Conservation (phyloP, 2,113 vertebrate genomes). For the Kryptolebias marmoratus region DNA sequence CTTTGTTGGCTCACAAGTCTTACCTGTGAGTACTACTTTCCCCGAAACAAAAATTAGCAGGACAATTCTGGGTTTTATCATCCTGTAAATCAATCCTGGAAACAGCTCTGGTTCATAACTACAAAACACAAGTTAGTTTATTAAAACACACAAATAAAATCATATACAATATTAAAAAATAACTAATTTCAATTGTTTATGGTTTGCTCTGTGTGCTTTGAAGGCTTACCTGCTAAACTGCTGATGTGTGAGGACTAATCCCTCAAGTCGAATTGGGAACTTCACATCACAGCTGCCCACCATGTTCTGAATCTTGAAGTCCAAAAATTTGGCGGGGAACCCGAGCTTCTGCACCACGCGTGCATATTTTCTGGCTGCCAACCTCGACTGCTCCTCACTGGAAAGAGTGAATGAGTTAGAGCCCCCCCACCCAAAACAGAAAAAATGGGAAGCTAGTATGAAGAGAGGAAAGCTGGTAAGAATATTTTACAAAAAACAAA, state of each 20-base stretch:
- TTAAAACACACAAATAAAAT: background rate
- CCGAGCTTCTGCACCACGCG: conserved; percentile 98
- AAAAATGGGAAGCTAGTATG: background rate
- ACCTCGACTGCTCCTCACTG: conserved; percentile 95
- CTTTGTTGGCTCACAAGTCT: conserved; percentile 40
- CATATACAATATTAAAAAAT: background rate
- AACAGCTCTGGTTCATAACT: conserved; percentile 98
- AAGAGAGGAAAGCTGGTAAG: background rate
- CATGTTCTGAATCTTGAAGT: conserved; percentile 99
- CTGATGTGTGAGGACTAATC: conserved; percentile 96
- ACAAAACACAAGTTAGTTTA: conserved; percentile 34
- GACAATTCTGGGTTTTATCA: conserved; percentile 99
- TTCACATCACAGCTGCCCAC: conserved; percentile 99
- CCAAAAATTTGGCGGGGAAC: conserved; percentile 97
- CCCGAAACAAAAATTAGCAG: conserved; percentile 99
- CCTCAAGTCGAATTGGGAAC: conserved; percentile 96
- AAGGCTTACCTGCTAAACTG: conserved; percentile 94
- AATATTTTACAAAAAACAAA: background rate
- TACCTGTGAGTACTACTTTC: conserved; percentile 98
- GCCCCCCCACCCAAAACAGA: background rate
- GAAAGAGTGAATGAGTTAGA: background rate
- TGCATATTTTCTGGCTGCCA: conserved; percentile 97
- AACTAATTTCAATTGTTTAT: too few species aligned
- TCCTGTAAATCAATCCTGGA: conserved; percentile 98
- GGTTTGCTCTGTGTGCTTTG: too few species aligned